Evolutionary conservation across 53 echinoderm and acorn worm species (phyloP).

Genomic region (Echinometra lucunter): DNA sequence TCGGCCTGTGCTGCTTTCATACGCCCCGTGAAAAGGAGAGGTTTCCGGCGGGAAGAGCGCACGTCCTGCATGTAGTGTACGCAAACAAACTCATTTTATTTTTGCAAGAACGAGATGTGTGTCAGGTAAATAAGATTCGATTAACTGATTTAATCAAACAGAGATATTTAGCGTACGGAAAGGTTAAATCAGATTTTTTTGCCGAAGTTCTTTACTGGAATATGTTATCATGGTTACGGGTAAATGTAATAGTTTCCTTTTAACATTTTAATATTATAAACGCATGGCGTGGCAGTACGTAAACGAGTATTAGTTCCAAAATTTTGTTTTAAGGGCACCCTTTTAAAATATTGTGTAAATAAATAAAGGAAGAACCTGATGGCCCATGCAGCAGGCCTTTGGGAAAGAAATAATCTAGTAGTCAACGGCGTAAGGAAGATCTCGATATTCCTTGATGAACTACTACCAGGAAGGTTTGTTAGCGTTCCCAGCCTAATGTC

Average conservation of each 20-base stretch:
- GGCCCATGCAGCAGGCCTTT: too few relatives aligned
- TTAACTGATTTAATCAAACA: neutral
- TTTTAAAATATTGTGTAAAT: too few relatives aligned
- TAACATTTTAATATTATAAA: too few relatives aligned
- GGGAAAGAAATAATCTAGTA: too few relatives aligned
- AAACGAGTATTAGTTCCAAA: too few relatives aligned
- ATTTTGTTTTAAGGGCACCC: too few relatives aligned
- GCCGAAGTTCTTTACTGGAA: neutral
- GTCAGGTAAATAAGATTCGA: neutral
- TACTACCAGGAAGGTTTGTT: neutral
- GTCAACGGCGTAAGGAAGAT: too few relatives aligned
- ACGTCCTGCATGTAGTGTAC: neutral
- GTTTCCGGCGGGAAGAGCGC: neutral
- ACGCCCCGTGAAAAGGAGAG: neutral
- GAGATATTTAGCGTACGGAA: neutral
- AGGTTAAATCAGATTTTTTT: neutral
- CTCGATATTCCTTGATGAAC: neutral
- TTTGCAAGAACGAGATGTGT: neutral
- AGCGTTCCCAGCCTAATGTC: neutral
- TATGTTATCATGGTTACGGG: too few relatives aligned
- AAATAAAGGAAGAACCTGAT: too few relatives aligned
- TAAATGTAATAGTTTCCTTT: too few relatives aligned
- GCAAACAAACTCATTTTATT: neutral
- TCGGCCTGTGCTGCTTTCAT: too few relatives aligned
- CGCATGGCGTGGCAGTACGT: too few relatives aligned